These are phyloP conservation scores for Endomychus coccineus DNA, from an alignment of 2,888 invertebrate genomes.

Conservation along the genomic window DNA sequence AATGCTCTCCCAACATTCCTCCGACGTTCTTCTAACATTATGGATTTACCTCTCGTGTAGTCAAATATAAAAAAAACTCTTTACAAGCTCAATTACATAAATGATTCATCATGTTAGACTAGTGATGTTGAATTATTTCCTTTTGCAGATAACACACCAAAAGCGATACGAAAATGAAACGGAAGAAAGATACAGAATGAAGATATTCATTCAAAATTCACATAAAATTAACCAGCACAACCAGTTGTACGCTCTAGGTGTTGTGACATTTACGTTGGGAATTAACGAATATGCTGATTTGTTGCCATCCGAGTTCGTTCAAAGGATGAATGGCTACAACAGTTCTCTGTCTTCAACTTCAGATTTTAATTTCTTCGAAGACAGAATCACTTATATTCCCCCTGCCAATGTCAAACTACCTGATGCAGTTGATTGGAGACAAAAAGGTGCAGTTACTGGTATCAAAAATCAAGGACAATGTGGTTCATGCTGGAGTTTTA, in stretches of 20 bases:
- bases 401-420: conserved; percentile 66
- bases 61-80: no score
- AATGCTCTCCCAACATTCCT: no score
- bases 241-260: conserved; percentile 59
- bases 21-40: no score
- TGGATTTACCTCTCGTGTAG: no score
- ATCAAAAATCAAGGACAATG: conserved; percentile 88
- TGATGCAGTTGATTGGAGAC: conserved; percentile 74
- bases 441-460: conserved; percentile 74
- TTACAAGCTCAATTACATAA: no score
- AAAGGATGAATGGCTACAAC: conserved; percentile 63
- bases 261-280: conserved; percentile 58
- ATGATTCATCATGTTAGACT: no score
- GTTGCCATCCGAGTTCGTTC: conserved; percentile 74
- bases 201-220: conserved; percentile 83
- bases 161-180: conserved; percentile 56
- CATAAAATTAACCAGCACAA: conserved; percentile 80
- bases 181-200: conserved; percentile 79
- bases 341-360: conserved; percentile 14
- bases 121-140: no score
- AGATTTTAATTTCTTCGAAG: no score
- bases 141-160: conserved; percentile 33
- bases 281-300: conserved; percentile 82
- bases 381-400: conserved; percentile 53
- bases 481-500: conserved; percentile 92